phyloP scores from a whole-genome alignment of 2,888 invertebrate species.

The Bhutanitis thaidina region DNA sequence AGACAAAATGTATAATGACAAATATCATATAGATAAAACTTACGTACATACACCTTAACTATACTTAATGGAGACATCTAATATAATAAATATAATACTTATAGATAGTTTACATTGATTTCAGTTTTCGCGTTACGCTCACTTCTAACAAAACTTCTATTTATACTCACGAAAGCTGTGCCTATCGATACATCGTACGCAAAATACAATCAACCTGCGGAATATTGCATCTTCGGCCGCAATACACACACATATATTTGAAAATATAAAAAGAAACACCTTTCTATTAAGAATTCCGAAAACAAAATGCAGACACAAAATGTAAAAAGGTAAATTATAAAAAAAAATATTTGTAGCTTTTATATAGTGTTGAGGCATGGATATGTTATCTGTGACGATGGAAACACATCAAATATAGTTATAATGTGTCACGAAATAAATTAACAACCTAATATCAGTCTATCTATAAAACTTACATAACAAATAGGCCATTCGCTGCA shows the following conservation, averaged over 20 bases:
- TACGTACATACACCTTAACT: conserved; percentile 65
- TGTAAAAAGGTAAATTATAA: too few relatives aligned
- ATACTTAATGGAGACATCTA: conserved; percentile 71
- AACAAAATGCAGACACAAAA: background rate
- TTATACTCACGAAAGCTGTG: conserved; percentile 23
- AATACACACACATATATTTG: background rate
- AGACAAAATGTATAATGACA: conserved; percentile 55
- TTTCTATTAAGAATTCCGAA: too few relatives aligned
- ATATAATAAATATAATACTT: conserved; percentile 75
- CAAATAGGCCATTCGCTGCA: conserved; percentile 47
- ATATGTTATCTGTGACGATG: background rate
- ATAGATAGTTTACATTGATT: conserved; percentile 65
- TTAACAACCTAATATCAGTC: conserved; percentile 45
- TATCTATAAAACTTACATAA: conserved; percentile 46
- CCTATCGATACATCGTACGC: conserved; percentile 15
- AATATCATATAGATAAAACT: conserved; percentile 70
- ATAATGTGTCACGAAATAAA: conserved; percentile 20
- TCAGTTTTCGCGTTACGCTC: conserved; percentile 36
- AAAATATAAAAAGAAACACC: conserved; percentile 19
- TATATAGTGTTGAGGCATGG: background rate
- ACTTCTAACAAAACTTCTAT: conserved; percentile 37
- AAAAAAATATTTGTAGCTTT: too few relatives aligned
- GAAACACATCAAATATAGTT: too few relatives aligned
- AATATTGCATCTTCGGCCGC: conserved; percentile 5
- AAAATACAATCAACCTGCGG: conserved; percentile 20